These are phyloP conservation scores for Calcarius lapponicus DNA, from an alignment of 2,797 vertebrate genomes.

Conservation along the genomic window DNA sequence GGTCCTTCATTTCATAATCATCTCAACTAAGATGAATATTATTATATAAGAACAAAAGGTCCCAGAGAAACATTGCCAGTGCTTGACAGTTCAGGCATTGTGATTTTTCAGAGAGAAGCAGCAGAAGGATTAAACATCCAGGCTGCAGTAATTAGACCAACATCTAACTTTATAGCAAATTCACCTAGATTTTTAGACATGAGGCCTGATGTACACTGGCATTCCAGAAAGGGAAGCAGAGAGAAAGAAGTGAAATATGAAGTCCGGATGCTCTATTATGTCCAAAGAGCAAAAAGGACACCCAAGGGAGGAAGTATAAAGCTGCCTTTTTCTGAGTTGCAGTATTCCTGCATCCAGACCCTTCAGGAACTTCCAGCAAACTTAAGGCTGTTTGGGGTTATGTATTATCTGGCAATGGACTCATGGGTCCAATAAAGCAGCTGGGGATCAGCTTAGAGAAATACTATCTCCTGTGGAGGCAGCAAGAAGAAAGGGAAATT, in stretches of 20 bases:
- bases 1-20: slow-evolving; percentile 24
- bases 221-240: not conserved
- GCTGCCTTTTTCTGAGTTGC: slow-evolving; percentile 22
- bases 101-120: not conserved
- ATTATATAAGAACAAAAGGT: slow-evolving; percentile 40
- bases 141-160: not conserved
- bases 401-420: slow-evolving; percentile 35
- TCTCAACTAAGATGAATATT: not conserved
- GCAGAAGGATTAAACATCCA: not conserved
- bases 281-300: slow-evolving; percentile 9
- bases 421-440: slow-evolving; percentile 9
- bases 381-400: slow-evolving; percentile 45
- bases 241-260: slow-evolving; percentile 23
- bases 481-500: slow-evolving; percentile 3
- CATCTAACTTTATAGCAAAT: not conserved
- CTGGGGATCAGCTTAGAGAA: slow-evolving; percentile 50
- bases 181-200: not conserved
- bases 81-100: not conserved
- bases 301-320: slow-evolving; percentile 41
- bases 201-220: not conserved
- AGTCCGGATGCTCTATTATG: slow-evolving; percentile 26
- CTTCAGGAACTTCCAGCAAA: slow-evolving; percentile 46
- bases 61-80: not conserved
- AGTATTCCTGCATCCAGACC: slow-evolving; percentile 26
- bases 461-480: slow-evolving; percentile 22